Evolutionary conservation across 2,113 vertebrate genomes (phyloP), one percentile per base, ranked within the genome.

Genomic region (Hypomesus transpacificus): DNA sequence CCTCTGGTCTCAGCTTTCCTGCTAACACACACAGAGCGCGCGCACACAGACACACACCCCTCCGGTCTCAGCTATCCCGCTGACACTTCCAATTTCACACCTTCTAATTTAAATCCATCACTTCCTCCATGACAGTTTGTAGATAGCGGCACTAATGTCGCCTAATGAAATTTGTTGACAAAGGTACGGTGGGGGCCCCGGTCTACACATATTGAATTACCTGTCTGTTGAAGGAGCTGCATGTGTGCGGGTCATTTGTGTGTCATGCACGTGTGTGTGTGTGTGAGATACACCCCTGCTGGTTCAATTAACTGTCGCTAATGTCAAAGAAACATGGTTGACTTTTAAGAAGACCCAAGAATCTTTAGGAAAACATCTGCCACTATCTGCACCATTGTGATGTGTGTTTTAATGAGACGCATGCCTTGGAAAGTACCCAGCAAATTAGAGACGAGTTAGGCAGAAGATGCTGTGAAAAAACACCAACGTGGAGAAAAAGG

Each of bases 91-190:
- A 68, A 86, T 84, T 87, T 75, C 77, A 79, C 73, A 74, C 18
- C 3, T 53, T 74, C 77, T 75, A 74, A 77, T 87, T 85, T 78
- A 83, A 83, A 87, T 74, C 68, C 75, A 68, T 87, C 80, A 84
- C 77, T 78, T 71, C 57, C 71, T 66, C 50, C 59, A 57, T 74
- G 78, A 85, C 83, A 85, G 61, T 54, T 76, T 73, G 76, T 68
- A 64, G 66, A 82, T 76, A 65, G 69, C 39, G 8, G 61, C 31
- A 68, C 80, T 87, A 85, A 90, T 83, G 75, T 77, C 58, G 68
- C 73, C 66, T 82, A 75, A 87, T 88, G 75, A 67, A 83, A 87
- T 87, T 75, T 89, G 87, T 84, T 83, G 78, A 79, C 76, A 81
- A 82, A 84, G 61, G 76, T 80, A 78, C 73, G 74, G 73, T 74